Percentiles rank a stretch among this genome's conserved stretches.
These are phyloP conservation scores for Anguilla rostrata DNA, from an alignment of 2,113 vertebrate genomes.

Conservation along the genomic window DNA sequence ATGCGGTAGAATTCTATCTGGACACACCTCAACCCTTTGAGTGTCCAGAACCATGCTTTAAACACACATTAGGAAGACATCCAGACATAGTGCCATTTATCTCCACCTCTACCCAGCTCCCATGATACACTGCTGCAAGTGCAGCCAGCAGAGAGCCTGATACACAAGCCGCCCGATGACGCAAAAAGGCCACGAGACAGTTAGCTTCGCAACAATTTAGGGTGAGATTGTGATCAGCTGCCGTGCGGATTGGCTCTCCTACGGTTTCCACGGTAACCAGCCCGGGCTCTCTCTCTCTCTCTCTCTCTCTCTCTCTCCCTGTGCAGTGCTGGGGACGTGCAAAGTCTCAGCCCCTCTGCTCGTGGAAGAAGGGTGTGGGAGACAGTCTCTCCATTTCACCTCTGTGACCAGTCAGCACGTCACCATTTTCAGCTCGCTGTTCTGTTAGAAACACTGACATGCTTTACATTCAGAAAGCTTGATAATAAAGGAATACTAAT, in stretches of 20 bases:
- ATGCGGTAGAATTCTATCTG: background rate
- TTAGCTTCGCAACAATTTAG: background rate
- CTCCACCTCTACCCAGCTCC: background rate
- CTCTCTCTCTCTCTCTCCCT: background rate
- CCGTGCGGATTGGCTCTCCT: background rate
- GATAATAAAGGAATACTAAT: background rate
- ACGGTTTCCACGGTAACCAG: constrained; percentile 12
- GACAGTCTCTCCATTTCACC: background rate
- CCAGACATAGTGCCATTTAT: background rate
- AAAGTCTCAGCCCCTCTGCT: background rate
- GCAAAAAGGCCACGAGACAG: too few species aligned
- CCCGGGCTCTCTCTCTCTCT: background rate
- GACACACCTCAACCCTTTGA: background rate
- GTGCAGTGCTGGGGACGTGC: background rate
- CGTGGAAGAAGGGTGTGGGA: background rate
- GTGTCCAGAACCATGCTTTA: background rate
- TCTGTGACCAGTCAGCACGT: background rate
- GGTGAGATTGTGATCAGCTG: background rate
- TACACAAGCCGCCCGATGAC: background rate
- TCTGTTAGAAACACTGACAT: background rate
- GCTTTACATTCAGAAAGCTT: background rate
- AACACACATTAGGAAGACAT: background rate
- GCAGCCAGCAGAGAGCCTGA: background rate
- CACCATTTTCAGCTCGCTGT: background rate
- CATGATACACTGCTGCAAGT: background rate